phyloP scores from a whole-genome alignment of 2,888 invertebrate genomes.

The Embidobia sp. region DNA sequence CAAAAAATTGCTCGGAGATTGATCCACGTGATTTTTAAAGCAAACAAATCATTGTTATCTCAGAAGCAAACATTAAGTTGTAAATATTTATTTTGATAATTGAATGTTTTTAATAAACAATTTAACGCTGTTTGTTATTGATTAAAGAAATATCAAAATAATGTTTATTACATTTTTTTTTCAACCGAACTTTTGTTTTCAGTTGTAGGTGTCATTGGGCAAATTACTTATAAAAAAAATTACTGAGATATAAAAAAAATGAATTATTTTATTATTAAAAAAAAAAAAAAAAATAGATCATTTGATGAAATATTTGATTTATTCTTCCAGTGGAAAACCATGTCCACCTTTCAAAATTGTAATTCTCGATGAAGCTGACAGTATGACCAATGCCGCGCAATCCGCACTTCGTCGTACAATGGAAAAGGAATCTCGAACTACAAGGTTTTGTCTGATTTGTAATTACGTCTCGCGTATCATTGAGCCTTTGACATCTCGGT shows the following conservation, averaged over 20 bases:
- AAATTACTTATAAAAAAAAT: not conserved
- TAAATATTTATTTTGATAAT: no score
- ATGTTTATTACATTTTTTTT: no score
- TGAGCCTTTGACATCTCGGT: constrained; percentile 97
- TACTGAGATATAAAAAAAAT: constrained; percentile 8
- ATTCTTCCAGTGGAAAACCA: constrained; percentile 81
- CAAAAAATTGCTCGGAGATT: constrained; percentile 65
- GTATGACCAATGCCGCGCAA: constrained; percentile 98
- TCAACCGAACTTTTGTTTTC: no score
- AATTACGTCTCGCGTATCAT: constrained; percentile 99
- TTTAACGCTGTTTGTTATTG: no score
- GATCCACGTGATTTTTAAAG: no score
- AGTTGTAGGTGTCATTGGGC: not conserved
- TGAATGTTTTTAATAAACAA: no score
- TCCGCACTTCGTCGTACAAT: constrained; percentile 98
- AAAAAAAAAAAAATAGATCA: constrained; percentile 82
- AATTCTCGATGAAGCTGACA: constrained; percentile 99
- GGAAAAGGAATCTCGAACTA: constrained; percentile 97
- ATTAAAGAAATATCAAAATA: no score
- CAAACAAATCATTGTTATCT: no score
- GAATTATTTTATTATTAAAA: constrained; percentile 74
- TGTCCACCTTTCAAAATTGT: constrained; percentile 98
- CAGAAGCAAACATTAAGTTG: no score
- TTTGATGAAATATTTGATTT: not conserved
- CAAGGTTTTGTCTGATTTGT: constrained; percentile 98